Conservation (phyloP, 2,797 vertebrate species). For the Alexandromys oeconomus region DNA sequence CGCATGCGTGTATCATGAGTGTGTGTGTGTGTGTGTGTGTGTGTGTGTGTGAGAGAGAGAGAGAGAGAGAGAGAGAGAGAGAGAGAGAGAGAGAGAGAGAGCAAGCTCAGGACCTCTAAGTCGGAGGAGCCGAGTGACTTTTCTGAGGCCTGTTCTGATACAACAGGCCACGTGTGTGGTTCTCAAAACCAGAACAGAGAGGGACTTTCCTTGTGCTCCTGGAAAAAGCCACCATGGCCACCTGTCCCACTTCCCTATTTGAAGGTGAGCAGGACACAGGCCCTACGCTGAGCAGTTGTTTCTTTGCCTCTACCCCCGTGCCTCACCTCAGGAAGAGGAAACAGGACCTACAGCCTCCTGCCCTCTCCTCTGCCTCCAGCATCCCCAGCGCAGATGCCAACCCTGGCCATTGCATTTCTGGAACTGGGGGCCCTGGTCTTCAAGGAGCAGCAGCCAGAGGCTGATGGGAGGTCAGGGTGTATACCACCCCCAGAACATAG, state of each 20-base stretch:
- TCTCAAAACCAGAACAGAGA: neutral
- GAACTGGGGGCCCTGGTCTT: neutral
- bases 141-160: neutral
- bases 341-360: accelerated
- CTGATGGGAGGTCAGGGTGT: neutral
- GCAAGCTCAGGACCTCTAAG: neutral
- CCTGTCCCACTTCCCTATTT: constrained; percentile 41
- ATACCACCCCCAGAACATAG: neutral
- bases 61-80: too few species aligned
- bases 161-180: neutral
- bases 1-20: too few species aligned
- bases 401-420: neutral
- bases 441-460: neutral
- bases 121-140: neutral
- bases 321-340: neutral
- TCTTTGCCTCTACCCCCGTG: neutral
- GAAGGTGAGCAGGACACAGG: neutral
- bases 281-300: too few species aligned
- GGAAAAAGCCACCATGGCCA: neutral
- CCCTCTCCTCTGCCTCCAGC: neutral
- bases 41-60: neutral
- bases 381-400: neutral
- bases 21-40: neutral
- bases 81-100: too few species aligned
- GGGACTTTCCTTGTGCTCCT: constrained; percentile 1